These are phyloP conservation scores for Pelobates cultripes DNA, from an alignment of 2,797 vertebrate species.

Conservation along the genomic window DNA sequence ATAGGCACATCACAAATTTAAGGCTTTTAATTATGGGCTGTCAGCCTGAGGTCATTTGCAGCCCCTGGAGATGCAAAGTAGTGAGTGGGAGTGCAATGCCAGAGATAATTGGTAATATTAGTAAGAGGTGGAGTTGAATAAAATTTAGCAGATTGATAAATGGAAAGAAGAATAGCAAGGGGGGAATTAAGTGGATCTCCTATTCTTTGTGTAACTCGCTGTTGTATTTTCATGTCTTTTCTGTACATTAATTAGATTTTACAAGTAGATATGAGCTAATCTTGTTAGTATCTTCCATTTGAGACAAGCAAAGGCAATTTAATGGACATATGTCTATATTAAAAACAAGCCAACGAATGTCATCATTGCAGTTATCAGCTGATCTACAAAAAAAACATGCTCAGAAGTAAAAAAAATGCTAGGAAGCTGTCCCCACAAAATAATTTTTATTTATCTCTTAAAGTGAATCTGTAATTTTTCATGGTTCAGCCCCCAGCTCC, in stretches of 20 bases:
- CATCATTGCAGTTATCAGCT: no score
- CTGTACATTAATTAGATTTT: neutral
- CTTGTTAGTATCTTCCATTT: neutral
- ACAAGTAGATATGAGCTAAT: neutral
- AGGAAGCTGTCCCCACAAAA: no score
- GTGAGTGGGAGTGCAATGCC: neutral
- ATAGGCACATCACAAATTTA: neutral
- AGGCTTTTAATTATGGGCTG: constrained; percentile 8
- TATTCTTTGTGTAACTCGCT: neutral
- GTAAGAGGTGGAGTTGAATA: neutral
- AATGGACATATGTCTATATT: neutral
- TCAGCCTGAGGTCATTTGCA: neutral
- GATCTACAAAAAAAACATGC: no score
- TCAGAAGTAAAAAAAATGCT: no score
- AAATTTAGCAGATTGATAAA: neutral
- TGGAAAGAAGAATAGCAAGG: neutral
- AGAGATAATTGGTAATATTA: neutral
- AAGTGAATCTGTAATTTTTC: no score
- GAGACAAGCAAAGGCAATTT: neutral
- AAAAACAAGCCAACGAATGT: no score
- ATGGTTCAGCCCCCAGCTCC: no score
- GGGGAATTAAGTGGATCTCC: neutral
- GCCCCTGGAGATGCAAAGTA: neutral
- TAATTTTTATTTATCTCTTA: no score
- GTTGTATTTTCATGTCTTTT: neutral